Conservation (phyloP, 2,888 invertebrate species). For the Noctua janthe region DNA sequence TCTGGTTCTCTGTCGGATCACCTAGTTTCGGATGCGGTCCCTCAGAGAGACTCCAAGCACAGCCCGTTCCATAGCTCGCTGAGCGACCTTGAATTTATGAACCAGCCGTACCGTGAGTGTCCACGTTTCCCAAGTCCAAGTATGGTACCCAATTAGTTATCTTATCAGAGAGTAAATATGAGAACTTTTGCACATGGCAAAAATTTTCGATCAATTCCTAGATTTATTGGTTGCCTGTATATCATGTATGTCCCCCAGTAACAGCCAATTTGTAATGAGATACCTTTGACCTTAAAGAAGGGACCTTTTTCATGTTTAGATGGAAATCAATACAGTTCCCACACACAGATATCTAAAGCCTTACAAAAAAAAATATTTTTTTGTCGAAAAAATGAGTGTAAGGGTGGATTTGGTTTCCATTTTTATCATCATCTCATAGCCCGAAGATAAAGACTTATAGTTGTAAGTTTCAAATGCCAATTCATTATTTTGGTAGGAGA, state of each 20-base stretch:
- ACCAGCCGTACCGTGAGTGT: too few species aligned
- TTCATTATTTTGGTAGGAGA: too few species aligned
- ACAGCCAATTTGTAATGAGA: constrained; percentile 4
- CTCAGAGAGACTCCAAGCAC: too few species aligned
- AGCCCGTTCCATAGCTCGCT: too few species aligned
- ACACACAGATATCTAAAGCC: background rate
- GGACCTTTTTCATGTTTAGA: background rate
- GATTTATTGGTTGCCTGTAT: background rate
- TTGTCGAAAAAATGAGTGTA: background rate
- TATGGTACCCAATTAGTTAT: background rate
- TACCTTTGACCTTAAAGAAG: background rate
- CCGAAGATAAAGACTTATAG: too few species aligned
- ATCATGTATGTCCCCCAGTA: background rate
- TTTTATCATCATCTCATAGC: too few species aligned
- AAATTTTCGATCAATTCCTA: background rate
- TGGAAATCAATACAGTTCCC: background rate
- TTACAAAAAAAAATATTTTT: background rate
- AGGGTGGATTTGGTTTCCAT: background rate
- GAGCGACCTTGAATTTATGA: too few species aligned
- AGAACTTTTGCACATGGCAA: background rate
- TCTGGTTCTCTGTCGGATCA: too few species aligned
- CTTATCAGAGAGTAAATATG: background rate
- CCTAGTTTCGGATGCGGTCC: too few species aligned
- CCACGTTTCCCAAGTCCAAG: too few species aligned
- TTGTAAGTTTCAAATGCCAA: too few species aligned